phyloP scores from a whole-genome alignment of 2,888 invertebrate genomes.

The Cheilosia vulpina region DNA sequence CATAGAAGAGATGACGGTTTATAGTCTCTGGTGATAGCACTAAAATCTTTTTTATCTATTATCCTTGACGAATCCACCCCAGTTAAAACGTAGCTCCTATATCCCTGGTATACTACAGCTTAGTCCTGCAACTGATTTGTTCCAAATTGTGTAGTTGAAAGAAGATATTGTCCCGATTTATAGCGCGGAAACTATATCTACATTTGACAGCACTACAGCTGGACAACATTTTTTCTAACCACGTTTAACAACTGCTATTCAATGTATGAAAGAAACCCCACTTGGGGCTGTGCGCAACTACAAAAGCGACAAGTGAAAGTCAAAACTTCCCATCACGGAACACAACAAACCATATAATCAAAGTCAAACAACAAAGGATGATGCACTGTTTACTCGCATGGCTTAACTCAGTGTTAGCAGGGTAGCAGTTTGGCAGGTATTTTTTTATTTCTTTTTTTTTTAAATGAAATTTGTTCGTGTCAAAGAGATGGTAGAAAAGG shows the following conservation, averaged over 20 bases:
- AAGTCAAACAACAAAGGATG: conserved; percentile 69
- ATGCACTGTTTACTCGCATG: conserved; percentile 45
- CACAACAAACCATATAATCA: conserved; percentile 62
- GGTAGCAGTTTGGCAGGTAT: conserved; percentile 39
- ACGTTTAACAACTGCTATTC: conserved; percentile 4
- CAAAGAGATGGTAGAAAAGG: conserved; percentile 5
- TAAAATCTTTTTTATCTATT: too few species aligned
- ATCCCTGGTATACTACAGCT: too few species aligned
- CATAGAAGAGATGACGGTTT: too few species aligned
- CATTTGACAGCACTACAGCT: too few species aligned
- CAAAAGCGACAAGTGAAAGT: conserved; percentile 15
- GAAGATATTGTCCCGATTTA: too few species aligned
- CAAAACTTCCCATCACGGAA: conserved; percentile 8
- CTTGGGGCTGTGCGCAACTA: not conserved
- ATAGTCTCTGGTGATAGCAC: too few species aligned
- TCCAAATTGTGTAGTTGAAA: too few species aligned
- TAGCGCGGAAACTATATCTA: too few species aligned
- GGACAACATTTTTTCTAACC: not conserved
- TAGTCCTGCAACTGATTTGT: too few species aligned
- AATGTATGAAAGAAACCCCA: conserved; percentile 23
- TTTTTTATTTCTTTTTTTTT: conserved; percentile 15
- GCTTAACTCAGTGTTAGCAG: conserved; percentile 40
- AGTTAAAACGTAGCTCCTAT: too few species aligned
- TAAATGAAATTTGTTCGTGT: not conserved
- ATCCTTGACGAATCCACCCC: too few species aligned